Evolutionary conservation across 1,140 invertebrate genomes (phyloP), one percentile per base, ranked within the genome.

Genomic region (Heliconius eleuchia): DNA sequence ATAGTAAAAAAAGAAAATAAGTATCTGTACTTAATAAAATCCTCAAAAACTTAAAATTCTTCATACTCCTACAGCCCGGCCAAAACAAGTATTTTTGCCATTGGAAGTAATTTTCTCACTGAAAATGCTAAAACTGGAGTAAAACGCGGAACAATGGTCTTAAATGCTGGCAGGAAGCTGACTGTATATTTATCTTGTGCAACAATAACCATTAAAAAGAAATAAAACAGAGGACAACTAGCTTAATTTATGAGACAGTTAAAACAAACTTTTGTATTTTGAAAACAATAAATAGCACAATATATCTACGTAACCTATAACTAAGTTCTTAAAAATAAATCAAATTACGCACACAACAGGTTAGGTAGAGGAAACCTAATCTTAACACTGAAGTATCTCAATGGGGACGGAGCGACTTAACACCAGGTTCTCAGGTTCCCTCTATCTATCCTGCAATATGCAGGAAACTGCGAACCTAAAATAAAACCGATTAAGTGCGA

Each of bases 131-230:
- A 71, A 71, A 71, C 30, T 71, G 30, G 70, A 18, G 70, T 71
- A 71, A 71, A 37, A 71, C 34, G 70, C 70, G 70, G 70, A 71
- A 71, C 70, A 71, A 71, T 71, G 70, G 13, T 71, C 70, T 71
- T 71, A 71, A 71, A 71, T 19, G 70, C 70, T 71, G 70, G 70
- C 70, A 71, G 70, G 70, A 71, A 71, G 70, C 27, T 71, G 70
- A 60, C 55, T 60, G 55, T 60, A 60, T 60, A 60, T 60, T 27
- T 60, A 60, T 60, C 55, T 60, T 60, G n/a, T 60, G 55, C 55
- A 60, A 60, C n/a, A 60, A 60, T 60, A 23, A 60, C n/a, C 9
- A 60, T 60, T 60, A 60, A 60, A 60, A 8, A 60, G 55, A 60
- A 60, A 60, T 60, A 60, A 60, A 60, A 60, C 9, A 60, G 9